Percentiles rank a stretch among this genome's conserved stretches.
Evolutionary conservation across 2,113 vertebrate genomes (phyloP).

Genomic region (Hippolais icterina): DNA sequence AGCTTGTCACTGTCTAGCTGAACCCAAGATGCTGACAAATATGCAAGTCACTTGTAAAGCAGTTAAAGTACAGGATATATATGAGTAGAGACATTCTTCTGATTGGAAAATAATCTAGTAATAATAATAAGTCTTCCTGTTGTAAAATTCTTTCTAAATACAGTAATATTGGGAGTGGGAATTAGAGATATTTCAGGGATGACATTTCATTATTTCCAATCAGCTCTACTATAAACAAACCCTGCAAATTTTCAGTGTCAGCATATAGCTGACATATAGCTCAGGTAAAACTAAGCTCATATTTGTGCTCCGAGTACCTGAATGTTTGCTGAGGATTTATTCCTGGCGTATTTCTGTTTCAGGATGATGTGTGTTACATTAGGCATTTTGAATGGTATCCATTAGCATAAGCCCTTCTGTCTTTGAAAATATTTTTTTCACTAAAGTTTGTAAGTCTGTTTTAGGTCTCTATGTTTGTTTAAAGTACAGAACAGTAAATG

Average conservation of each 20-base stretch:
- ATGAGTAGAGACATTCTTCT: neutral
- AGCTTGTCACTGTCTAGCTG: neutral
- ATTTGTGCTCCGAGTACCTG: neutral
- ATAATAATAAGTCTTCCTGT: conserved; percentile 26
- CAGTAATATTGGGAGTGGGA: neutral
- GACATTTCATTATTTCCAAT: conserved; percentile 9
- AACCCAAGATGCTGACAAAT: conserved; percentile 2
- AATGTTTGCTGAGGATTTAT: conserved; percentile 7
- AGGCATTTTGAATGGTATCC: neutral
- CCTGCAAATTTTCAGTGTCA: neutral
- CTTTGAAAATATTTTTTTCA: conserved; percentile 24
- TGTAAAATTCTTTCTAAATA: conserved; percentile 37
- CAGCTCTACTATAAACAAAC: conserved; percentile 33
- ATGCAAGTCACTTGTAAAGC: neutral
- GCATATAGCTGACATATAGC: neutral
- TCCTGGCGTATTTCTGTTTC: neutral
- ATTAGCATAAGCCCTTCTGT: neutral
- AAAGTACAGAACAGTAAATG: conserved; percentile 15
- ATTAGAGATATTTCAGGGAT: neutral
- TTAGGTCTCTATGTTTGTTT: conserved; percentile 40
- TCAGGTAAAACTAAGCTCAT: neutral
- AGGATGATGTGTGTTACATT: neutral
- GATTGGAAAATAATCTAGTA: conserved; percentile 33
- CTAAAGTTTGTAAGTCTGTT: neutral
- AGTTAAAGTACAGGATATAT: conserved; percentile 16